phyloP scores from a whole-genome alignment of 2,888 invertebrate genomes.

The Macroteleia sp. region DNA sequence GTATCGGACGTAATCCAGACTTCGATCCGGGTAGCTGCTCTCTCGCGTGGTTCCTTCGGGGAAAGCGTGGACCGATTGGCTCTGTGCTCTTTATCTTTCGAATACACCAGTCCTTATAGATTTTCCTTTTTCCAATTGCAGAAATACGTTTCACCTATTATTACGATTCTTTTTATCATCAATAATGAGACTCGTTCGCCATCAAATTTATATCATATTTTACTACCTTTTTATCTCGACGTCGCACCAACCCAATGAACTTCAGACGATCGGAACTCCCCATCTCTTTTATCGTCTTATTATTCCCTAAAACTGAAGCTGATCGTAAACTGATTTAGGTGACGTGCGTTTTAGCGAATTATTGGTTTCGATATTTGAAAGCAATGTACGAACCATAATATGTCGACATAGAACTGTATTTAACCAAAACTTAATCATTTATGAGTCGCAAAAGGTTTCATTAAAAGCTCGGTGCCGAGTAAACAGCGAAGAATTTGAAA shows the following conservation, averaged over 20 bases:
- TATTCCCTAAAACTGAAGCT: no score
- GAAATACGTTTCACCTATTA: slow-evolving; percentile 41
- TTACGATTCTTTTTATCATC: slow-evolving; percentile 48
- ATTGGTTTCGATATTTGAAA: no score
- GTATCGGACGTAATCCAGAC: slow-evolving; percentile 74
- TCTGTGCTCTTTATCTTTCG: slow-evolving; percentile 45
- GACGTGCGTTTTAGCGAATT: no score
- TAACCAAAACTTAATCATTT: no score
- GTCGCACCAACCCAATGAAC: no score
- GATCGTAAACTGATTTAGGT: no score
- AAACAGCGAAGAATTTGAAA: slow-evolving; percentile 13
- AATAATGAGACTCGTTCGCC: slow-evolving; percentile 36
- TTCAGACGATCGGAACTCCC: no score
- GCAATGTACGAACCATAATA: no score
- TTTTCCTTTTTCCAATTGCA: slow-evolving; percentile 27
- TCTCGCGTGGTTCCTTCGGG: slow-evolving; percentile 42
- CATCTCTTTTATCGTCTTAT: no score
- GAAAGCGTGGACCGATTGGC: slow-evolving; percentile 51
- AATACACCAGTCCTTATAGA: slow-evolving; percentile 40
- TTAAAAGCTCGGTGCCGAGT: no score
- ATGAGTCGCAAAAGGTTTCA: no score
- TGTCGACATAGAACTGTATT: no score
- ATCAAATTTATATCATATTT: slow-evolving; percentile 54
- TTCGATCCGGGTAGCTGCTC: slow-evolving; percentile 45
- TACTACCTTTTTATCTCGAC: slow-evolving; percentile 36